A percentile compares a stretch with the other conserved stretches of the same genome.
Evolutionary conservation across 2,797 vertebrate species (phyloP).

Genomic region (Sebastiscus albofasciatus): DNA sequence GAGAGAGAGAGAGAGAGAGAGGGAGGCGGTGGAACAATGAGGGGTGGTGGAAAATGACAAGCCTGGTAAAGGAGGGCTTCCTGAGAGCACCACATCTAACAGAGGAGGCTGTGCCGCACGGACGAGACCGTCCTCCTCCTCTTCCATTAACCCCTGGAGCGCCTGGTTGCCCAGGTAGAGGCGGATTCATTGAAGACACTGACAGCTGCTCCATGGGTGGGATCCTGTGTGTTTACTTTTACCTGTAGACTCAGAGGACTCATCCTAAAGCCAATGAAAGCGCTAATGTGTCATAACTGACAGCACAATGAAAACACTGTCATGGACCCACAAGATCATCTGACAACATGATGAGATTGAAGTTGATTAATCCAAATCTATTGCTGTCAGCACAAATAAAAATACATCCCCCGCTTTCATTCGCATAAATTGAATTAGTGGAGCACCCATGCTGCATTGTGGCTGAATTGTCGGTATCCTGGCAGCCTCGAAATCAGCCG

Average conservation of each 20-base stretch:
- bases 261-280: slow-evolving; percentile 75
- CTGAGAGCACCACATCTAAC: slow-evolving; percentile 77
- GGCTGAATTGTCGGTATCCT: slow-evolving; percentile 22
- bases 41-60: slow-evolving; percentile 71
- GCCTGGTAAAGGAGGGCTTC: slow-evolving; percentile 76
- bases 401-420: neutral
- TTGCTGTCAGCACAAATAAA: slow-evolving; percentile 24
- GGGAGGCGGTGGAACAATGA: slow-evolving; percentile 53
- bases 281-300: slow-evolving; percentile 78
- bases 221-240: slow-evolving; percentile 77
- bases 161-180: slow-evolving; percentile 66
- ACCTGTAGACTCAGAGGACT: slow-evolving; percentile 77
- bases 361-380: slow-evolving; percentile 47
- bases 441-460: neutral
- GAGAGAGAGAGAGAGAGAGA: slow-evolving; percentile 18
- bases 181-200: slow-evolving; percentile 75
- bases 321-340: slow-evolving; percentile 54
- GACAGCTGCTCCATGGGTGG: slow-evolving; percentile 81
- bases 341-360: slow-evolving; percentile 51
- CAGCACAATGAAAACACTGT: slow-evolving; percentile 75
- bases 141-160: slow-evolving; percentile 77
- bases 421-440: slow-evolving; percentile 28
- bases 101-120: slow-evolving; percentile 66
- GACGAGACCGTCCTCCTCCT: slow-evolving; percentile 65
- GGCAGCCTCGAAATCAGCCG: slow-evolving; percentile 47